These are phyloP conservation scores for Arge pagana DNA, from an alignment of 2,888 invertebrate species.

Conservation along the genomic window DNA sequence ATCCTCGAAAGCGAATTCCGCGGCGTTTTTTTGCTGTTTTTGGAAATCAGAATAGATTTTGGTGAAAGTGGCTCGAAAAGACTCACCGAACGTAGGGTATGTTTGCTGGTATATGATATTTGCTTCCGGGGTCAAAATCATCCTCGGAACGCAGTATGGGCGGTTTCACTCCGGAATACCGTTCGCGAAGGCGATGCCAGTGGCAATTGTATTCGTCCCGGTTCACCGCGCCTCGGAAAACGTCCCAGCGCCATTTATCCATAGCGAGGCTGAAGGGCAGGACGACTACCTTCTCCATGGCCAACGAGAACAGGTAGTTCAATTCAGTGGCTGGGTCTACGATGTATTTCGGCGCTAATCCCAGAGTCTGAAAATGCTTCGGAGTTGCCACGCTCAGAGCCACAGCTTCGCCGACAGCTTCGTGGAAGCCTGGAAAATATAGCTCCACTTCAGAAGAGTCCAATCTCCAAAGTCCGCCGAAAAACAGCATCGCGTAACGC, in stretches of 20 bases:
- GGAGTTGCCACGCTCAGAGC: slow-evolving; percentile 85
- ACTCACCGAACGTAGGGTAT: slow-evolving; percentile 88
- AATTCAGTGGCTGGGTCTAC: slow-evolving; percentile 83
- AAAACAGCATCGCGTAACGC: too few species aligned
- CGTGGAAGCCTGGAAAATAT: slow-evolving; percentile 76
- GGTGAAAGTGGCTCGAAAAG: neutral
- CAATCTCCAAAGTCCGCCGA: neutral
- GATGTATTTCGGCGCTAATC: slow-evolving; percentile 78
- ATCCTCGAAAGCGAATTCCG: neutral
- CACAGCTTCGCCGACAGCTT: slow-evolving; percentile 89
- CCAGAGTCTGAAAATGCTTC: slow-evolving; percentile 81
- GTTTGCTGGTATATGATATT: slow-evolving; percentile 90
- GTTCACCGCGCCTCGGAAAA: slow-evolving; percentile 75
- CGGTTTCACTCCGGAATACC: slow-evolving; percentile 84
- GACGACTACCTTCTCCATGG: slow-evolving; percentile 84
- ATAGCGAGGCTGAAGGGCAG: slow-evolving; percentile 82
- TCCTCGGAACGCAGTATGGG: slow-evolving; percentile 82
- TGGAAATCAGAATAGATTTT: neutral
- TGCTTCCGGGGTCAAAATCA: slow-evolving; percentile 91
- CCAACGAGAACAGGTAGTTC: slow-evolving; percentile 82
- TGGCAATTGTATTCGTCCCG: slow-evolving; percentile 85
- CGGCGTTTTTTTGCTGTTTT: neutral
- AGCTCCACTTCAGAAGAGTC: neutral
- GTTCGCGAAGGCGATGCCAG: slow-evolving; percentile 85
- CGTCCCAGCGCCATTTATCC: slow-evolving; percentile 86